Conservation (phyloP, 2,888 invertebrate species). For the Rotaria sp. region DNA sequence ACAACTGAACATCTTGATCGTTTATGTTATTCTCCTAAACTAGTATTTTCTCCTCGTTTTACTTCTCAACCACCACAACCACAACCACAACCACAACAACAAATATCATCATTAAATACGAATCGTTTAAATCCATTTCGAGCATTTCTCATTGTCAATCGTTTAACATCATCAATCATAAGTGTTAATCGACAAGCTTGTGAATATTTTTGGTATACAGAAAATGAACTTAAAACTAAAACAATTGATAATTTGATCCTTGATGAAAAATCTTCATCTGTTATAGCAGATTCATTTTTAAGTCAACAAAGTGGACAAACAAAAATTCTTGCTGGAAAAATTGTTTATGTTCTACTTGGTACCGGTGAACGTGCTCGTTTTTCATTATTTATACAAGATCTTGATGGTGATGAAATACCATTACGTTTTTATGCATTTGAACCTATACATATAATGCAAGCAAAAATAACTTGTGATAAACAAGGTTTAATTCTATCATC, state of each 20-base stretch:
- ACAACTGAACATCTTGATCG: conserved; percentile 5
- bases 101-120: not conserved
- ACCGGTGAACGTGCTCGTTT: not conserved
- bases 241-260: not conserved
- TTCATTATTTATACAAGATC: conserved; percentile 14
- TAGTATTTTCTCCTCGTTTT: not conserved
- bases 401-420: not conserved
- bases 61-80: not conserved
- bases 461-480: not conserved
- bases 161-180: not conserved
- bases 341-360: not conserved
- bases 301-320: conserved; percentile 21
- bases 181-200: conserved; percentile 23
- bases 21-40: conserved; percentile 5
- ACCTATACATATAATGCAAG: not conserved
- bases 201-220: conserved; percentile 30
- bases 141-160: conserved; percentile 6
- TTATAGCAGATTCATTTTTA: conserved; percentile 11
- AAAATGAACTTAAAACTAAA: conserved; percentile 6
- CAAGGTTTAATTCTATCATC: not conserved
- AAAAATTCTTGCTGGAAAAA: conserved; percentile 20
- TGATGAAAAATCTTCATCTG: not conserved
- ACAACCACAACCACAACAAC: not conserved
- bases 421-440: conserved; percentile 27
- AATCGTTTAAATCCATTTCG: conserved; percentile 29